phyloP scores from a whole-genome alignment of 2,797 vertebrate species.

The Euthynnus affinis region DNA sequence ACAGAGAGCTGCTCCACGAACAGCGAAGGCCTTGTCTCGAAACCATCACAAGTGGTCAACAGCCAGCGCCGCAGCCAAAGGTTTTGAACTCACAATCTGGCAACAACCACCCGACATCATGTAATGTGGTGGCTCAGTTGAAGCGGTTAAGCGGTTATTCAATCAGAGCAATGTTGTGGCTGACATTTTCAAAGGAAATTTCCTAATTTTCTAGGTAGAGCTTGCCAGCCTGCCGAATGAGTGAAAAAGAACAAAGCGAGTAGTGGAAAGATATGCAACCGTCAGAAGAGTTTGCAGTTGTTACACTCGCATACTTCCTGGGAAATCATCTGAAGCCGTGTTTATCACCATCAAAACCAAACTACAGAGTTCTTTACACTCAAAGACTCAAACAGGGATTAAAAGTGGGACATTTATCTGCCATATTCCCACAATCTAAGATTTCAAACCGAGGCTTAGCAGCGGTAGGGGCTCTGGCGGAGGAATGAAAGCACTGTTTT shows the following conservation, averaged over 20 bases:
- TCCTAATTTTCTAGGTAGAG: constrained; percentile 41
- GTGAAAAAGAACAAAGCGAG: constrained; percentile 45
- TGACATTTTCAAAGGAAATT: constrained; percentile 37
- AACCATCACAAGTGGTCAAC: constrained; percentile 61
- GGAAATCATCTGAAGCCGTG: constrained; percentile 40
- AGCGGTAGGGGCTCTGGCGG: background rate
- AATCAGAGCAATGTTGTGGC: constrained; percentile 17
- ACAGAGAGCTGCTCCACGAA: constrained; percentile 33
- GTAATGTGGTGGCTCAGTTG: constrained; percentile 30
- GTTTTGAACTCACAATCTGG: constrained; percentile 57
- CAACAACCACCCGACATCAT: constrained; percentile 23
- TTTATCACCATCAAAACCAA: constrained; percentile 44
- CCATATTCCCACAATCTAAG: constrained; percentile 58
- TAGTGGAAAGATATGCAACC: constrained; percentile 24
- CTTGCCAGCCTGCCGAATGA: constrained; percentile 25
- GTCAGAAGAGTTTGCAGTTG: constrained; percentile 36
- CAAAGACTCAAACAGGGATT: constrained; percentile 15
- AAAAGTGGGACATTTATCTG: constrained; percentile 49
- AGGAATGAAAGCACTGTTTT: constrained; percentile 47
- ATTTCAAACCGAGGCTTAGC: constrained; percentile 66
- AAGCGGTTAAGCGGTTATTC: constrained; percentile 14
- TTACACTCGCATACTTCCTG: constrained; percentile 11
- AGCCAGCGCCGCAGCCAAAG: constrained; percentile 33
- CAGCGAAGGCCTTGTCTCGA: constrained; percentile 66
- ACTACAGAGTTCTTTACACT: constrained; percentile 38